Conservation (phyloP, 2,888 invertebrate species). For the Villa cingulata region DNA sequence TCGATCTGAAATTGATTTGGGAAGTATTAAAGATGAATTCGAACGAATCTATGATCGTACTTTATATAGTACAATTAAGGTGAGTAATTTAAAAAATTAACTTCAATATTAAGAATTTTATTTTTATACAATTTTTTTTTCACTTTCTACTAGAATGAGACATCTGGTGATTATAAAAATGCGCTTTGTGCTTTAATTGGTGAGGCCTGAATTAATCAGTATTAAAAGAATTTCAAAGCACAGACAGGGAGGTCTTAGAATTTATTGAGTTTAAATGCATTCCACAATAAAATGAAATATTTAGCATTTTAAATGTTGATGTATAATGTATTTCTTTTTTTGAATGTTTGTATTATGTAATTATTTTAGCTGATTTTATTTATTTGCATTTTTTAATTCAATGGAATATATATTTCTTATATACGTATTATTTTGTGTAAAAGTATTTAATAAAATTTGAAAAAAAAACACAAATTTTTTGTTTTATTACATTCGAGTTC, state of each 20-base stretch:
- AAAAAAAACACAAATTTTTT: too few species aligned
- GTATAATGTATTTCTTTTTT: too few species aligned
- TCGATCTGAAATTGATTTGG: slow-evolving; percentile 53
- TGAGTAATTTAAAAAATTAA: slow-evolving; percentile 22
- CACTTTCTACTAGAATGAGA: slow-evolving; percentile 34
- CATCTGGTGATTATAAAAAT: slow-evolving; percentile 41
- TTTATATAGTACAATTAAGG: slow-evolving; percentile 46
- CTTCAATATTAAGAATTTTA: background rate
- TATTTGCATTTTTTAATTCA: too few species aligned
- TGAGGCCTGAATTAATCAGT: slow-evolving; percentile 16
- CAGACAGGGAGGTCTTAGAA: background rate
- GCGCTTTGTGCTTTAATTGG: slow-evolving; percentile 37
- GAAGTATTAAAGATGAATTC: slow-evolving; percentile 51
- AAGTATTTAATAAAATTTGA: too few species aligned
- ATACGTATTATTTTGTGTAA: too few species aligned
- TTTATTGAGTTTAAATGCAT: too few species aligned
- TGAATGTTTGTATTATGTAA: too few species aligned
- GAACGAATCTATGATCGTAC: slow-evolving; percentile 53
- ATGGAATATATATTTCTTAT: too few species aligned
- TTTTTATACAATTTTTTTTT: background rate
- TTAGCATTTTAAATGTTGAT: too few species aligned
- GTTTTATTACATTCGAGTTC: too few species aligned
- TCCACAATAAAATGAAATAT: too few species aligned
- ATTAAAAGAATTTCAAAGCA: background rate
- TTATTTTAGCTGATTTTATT: too few species aligned